Evolutionary conservation across 53 echinoderm and acorn worm genomes (phyloP), one percentile per base, ranked within the genome.

Genomic region (Antedon mediterranea): DNA sequence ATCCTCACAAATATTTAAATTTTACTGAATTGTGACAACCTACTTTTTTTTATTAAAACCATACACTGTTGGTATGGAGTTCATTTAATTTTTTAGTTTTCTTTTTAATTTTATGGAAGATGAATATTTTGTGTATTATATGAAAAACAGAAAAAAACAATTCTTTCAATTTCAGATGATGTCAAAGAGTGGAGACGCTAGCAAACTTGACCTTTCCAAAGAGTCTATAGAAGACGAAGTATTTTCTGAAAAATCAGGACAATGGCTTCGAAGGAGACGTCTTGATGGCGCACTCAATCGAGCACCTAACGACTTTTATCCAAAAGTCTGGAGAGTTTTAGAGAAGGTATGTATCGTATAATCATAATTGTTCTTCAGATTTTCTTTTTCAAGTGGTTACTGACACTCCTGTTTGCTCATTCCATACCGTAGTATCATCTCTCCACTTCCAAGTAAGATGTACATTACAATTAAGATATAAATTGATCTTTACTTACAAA

Each of bases 241-340:
- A 31, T 78, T 81, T 8, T 80, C 83, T 31, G 91, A 94, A 20
- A 81, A 87, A 31, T 78, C 86, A 0, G 95, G 95, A 14, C 95
- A 92, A 80, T 94, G 95, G 95, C 77, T 94, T 71, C 76, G 95
- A 28, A 83, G 95, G 32, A 71, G 95, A 30, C 31, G 95, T 32
- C 82, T 94, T 27, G 95, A 94, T 72, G 95, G 95, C 72, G 89
- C 95, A 70, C 87, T 94, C 78, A 94, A 94, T 73, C 81, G 95
- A 8, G 95, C 86, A 37, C 95, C 95, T 13, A 79, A 89, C 15
- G 91, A 91, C 78, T 94, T 94, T 78, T 94, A 94, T 43, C 76
- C 71, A 73, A 94, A 94, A 82, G 91, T 94, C 29, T 94, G 95
- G 95, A 89, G 91, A 73, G 81, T 94, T 34, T 82, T 94, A 13